A percentile compares a stretch with the other conserved stretches of the same genome.
phyloP scores from a whole-genome alignment of 92 coral and sea anemone genomes.

The Virgularia gustaviana region DNA sequence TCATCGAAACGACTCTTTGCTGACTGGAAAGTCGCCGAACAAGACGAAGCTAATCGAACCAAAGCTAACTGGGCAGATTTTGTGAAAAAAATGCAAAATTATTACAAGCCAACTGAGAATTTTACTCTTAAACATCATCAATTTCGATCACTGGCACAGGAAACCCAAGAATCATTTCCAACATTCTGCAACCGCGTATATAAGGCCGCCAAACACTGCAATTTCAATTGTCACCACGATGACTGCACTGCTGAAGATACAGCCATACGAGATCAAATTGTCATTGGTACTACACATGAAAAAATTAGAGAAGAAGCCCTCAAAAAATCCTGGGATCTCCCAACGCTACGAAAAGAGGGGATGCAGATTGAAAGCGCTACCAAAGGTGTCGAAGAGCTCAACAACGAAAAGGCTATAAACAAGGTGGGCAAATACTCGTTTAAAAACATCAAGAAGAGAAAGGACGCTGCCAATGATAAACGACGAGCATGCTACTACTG shows the following conservation, averaged over 20 bases:
- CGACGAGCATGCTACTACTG: slow-evolving; percentile 16
- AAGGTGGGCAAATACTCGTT: slow-evolving; percentile 7
- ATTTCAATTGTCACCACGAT: slow-evolving; percentile 1
- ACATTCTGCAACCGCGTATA: slow-evolving; percentile 14
- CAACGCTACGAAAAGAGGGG: slow-evolving; percentile 1
- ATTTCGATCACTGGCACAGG: slow-evolving; percentile 7
- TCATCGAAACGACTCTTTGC: slow-evolving; percentile 3
- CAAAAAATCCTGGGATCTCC: slow-evolving; percentile 1
- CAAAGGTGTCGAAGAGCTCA: slow-evolving; percentile 1
- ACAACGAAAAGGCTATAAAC: not conserved
- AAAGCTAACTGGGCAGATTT: not conserved
- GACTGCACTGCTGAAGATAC: slow-evolving; percentile 8
- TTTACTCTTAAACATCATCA: slow-evolving; percentile 9
- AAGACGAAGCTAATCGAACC: not conserved
- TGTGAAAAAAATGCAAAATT: not conserved
- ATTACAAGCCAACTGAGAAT: slow-evolving; percentile 11
- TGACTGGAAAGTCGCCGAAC: slow-evolving; percentile 18
- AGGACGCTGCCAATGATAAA: not conserved
- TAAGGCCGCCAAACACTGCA: slow-evolving; percentile 12
- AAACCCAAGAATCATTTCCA: slow-evolving; percentile 3
- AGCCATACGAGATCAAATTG: slow-evolving; percentile 8
- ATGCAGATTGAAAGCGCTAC: slow-evolving; percentile 1
- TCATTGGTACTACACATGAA: not conserved
- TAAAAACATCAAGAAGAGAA: slow-evolving; percentile 1
- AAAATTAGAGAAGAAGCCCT: slow-evolving; percentile 20